These are phyloP conservation scores for Prionace glauca DNA, from an alignment of 2,797 vertebrate genomes.

Conservation along the genomic window DNA sequence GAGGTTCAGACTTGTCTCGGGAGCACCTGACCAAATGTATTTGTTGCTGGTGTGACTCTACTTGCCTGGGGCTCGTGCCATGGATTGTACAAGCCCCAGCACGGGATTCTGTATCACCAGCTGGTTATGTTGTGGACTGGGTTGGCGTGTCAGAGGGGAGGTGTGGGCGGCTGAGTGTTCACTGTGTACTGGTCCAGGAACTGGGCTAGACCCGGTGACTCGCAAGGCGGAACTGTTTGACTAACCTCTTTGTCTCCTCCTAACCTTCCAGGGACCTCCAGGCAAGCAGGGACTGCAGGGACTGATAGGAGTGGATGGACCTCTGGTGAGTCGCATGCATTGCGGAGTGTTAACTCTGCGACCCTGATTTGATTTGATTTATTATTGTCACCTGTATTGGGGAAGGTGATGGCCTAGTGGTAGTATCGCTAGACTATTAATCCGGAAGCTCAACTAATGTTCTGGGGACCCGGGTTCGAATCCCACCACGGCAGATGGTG, in stretches of 20 bases:
- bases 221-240: background rate
- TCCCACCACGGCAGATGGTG: no score
- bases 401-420: no score
- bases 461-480: no score
- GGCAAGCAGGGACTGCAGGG: slow-evolving; percentile 77
- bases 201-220: background rate
- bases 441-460: no score
- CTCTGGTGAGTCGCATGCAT: slow-evolving; percentile 65
- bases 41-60: background rate
- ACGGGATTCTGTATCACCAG: background rate
- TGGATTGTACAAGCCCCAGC: background rate
- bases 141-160: background rate
- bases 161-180: background rate
- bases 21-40: no score
- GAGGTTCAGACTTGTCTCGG: background rate
- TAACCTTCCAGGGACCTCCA: slow-evolving; percentile 64
- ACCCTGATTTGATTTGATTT: background rate
- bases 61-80: background rate
- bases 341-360: background rate
- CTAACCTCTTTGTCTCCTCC: background rate
- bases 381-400: no score
- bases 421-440: no score
- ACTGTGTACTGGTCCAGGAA: background rate
- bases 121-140: no score
- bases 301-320: slow-evolving; percentile 74